A percentile compares a stretch with the other conserved stretches of the same genome.
Conservation (phyloP, 2,113 vertebrate genomes). For the Phylloscopus trochiloides region DNA sequence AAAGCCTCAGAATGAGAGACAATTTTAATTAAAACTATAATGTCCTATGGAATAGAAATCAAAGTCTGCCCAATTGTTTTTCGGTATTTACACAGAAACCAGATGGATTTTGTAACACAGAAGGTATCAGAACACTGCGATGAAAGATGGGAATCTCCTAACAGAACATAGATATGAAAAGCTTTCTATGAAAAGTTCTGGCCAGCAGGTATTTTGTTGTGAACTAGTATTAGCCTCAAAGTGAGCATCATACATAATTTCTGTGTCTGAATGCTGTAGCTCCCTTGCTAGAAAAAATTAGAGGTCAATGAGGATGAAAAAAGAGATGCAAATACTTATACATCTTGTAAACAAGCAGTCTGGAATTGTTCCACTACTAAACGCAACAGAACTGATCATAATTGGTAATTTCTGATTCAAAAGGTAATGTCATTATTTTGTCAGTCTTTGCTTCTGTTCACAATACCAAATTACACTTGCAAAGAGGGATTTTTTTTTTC, state of each 20-base stretch:
- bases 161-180: neutral
- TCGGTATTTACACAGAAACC: neutral
- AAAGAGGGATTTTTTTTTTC: neutral
- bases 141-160: neutral
- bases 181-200: neutral
- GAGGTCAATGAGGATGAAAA: neutral
- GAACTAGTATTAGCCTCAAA: neutral
- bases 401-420: slow-evolving; percentile 28
- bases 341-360: neutral
- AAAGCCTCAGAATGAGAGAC: neutral
- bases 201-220: neutral
- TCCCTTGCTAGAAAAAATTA: neutral
- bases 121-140: neutral
- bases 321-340: neutral
- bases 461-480: neutral
- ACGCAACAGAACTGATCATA: neutral
- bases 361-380: neutral
- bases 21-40: neutral
- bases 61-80: neutral
- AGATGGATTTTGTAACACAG: neutral
- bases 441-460: neutral
- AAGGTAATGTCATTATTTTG: slow-evolving; percentile 13
- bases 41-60: neutral
- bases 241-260: neutral
- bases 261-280: neutral